Conservation (phyloP, 2,797 vertebrate genomes). For the Gallinago solitaria region DNA sequence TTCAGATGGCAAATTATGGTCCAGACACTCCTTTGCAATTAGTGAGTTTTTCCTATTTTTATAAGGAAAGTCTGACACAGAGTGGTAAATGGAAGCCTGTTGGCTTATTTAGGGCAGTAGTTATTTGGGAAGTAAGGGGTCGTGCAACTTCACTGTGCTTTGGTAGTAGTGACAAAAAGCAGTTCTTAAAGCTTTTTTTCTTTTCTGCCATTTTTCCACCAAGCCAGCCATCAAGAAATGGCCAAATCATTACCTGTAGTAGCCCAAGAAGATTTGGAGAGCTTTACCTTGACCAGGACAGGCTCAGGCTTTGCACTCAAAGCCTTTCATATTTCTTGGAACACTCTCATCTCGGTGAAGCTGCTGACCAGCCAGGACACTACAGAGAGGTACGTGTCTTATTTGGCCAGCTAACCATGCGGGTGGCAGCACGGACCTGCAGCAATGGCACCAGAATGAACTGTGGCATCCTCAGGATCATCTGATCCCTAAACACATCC, state of each 20-base stretch:
- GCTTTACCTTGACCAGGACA: conserved; percentile 21
- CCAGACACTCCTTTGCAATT: not conserved
- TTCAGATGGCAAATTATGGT: not conserved
- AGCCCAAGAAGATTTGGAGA: conserved; percentile 54
- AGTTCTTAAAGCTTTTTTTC: not conserved
- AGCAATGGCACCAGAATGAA: not conserved
- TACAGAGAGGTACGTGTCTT: not conserved
- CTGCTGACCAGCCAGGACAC: conserved; percentile 35
- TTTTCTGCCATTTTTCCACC: not conserved
- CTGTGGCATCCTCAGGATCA: fast-evolving
- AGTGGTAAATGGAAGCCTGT: not conserved
- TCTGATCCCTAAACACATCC: not conserved
- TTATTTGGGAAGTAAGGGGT: not conserved
- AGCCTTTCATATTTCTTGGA: conserved; percentile 50
- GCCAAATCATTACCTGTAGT: conserved; percentile 30
- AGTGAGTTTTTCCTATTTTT: not conserved
- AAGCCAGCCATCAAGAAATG: conserved; percentile 28
- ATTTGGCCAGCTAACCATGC: fast-evolving
- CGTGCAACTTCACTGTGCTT: not conserved
- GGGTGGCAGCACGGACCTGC: not conserved
- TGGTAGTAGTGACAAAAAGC: not conserved
- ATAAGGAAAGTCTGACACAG: not conserved
- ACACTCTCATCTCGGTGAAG: conserved; percentile 45
- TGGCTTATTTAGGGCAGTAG: not conserved
- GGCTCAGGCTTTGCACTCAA: conserved; percentile 54